These are phyloP conservation scores for Scotopteryx bipunctaria DNA, from an alignment of 2,888 invertebrate genomes.

Conservation along the genomic window DNA sequence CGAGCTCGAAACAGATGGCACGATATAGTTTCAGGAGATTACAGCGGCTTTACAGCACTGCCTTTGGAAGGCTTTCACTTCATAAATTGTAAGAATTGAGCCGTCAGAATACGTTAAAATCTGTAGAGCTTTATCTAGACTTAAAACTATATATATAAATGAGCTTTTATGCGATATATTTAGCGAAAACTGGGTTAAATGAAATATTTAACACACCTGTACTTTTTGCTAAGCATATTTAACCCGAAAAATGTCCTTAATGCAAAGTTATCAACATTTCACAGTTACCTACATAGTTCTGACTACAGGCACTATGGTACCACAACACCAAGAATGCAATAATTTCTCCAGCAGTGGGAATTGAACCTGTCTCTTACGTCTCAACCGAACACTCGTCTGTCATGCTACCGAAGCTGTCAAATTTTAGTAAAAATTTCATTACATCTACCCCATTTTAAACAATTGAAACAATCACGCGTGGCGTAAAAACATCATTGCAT, in stretches of 20 bases:
- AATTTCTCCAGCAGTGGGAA: too few relatives aligned
- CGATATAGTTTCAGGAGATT: slow-evolving; percentile 42
- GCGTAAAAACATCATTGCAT: slow-evolving; percentile 1
- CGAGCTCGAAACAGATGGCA: slow-evolving; percentile 30
- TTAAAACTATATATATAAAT: too few relatives aligned
- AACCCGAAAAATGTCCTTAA: too few relatives aligned
- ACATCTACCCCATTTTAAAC: neutral
- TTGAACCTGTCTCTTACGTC: too few relatives aligned
- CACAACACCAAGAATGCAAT: too few relatives aligned
- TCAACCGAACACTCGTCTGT: too few relatives aligned
- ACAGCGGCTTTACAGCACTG: slow-evolving; percentile 38
- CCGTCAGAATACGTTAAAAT: slow-evolving; percentile 28
- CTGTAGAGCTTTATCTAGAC: neutral
- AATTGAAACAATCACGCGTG: neutral
- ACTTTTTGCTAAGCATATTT: too few relatives aligned
- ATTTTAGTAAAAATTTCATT: neutral
- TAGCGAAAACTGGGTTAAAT: neutral
- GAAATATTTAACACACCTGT: too few relatives aligned
- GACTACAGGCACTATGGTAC: too few relatives aligned
- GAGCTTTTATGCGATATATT: neutral
- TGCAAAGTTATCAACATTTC: too few relatives aligned
- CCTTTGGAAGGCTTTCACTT: slow-evolving; percentile 32
- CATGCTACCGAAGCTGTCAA: neutral
- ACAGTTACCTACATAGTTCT: too few relatives aligned
- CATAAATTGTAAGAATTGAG: slow-evolving; percentile 32